Base-by-base conservation (phyloP, 2,888 invertebrate genomes). In the Drosophila ustulata region DNA sequence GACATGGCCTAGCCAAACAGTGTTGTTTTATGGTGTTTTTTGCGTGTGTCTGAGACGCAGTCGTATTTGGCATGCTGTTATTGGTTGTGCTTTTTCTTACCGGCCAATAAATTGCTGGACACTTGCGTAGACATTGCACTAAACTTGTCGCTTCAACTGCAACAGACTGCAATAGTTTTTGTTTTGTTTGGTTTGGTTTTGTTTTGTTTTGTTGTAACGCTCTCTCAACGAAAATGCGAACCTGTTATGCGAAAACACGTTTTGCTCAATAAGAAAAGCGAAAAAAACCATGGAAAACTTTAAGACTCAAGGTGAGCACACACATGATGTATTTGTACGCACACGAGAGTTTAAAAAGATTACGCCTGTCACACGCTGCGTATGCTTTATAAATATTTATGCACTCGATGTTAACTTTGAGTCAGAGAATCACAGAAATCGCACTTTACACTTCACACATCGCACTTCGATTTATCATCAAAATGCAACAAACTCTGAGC, bases 51-150 rank as follows among this genome's bases (percentile, higher is more conserved):
- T 39, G 47, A 9, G 11, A 34, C 11, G 49, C 39, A 46, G 25
- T 56, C 66, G 13, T 55, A 56, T 78, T 77, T 56, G 63, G 67
- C 45, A 65, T 49, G 46, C 34, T 65, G 64, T 47, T 66, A 28
- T 53, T 64, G 32, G 30, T 57, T 62, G 47, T 30, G 7, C 11
- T 34, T 46, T 30, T 37, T 49, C 90, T 90, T 91, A 90, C 90
- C 90, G 69, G 88, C 80, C 76, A 89, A 79, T 83, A 91, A 75
- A 79, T 78, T 88, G 74, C 80, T 79, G 75, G 90, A 88, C 75
- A 90, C 84, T 89, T 91, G 91, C 63, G 90, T 89, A 75, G 86
- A 86, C 91, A 90, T 90, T 66, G 70, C 39, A 39, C 59, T 62
- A 56, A 30, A 25, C 25, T 56, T 45, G n/a, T 23, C 25, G 50